Conservation (phyloP, 2,113 vertebrate genomes). For the Melierax canorus region DNA sequence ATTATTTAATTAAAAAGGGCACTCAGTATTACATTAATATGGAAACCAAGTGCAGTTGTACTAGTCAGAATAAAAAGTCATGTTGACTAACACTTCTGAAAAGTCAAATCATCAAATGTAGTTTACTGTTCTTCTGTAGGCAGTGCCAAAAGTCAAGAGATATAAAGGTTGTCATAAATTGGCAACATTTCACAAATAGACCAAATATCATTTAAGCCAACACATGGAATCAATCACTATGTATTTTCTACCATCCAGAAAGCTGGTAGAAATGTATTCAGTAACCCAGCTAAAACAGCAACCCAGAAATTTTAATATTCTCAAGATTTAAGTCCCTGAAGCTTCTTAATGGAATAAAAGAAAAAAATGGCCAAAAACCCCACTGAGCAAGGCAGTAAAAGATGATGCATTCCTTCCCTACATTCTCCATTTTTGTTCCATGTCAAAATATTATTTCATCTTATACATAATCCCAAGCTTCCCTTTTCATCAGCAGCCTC, state of each 20-base stretch:
- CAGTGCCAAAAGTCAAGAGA: neutral
- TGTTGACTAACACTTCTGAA: neutral
- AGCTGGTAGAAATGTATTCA: neutral
- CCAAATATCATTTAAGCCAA: neutral
- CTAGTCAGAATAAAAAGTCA: neutral
- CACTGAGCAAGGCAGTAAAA: neutral
- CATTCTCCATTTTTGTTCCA: neutral
- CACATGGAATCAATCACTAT: neutral
- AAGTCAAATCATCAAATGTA: neutral
- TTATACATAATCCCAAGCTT: neutral
- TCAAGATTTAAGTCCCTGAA: neutral
- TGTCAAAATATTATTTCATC: neutral
- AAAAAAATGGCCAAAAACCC: neutral
- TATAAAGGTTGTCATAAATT: neutral
- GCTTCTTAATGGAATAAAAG: neutral
- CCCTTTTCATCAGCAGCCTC: neutral
- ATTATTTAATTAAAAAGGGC: neutral
- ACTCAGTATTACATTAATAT: neutral
- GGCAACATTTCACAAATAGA: neutral
- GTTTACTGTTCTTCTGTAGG: neutral
- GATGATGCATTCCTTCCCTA: neutral
- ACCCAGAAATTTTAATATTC: neutral
- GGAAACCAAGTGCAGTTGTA: neutral
- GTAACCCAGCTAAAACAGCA: neutral
- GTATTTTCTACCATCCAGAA: neutral